These are phyloP conservation scores for Trachurus trachurus DNA, from an alignment of 2,797 vertebrate genomes.

Conservation along the genomic window DNA sequence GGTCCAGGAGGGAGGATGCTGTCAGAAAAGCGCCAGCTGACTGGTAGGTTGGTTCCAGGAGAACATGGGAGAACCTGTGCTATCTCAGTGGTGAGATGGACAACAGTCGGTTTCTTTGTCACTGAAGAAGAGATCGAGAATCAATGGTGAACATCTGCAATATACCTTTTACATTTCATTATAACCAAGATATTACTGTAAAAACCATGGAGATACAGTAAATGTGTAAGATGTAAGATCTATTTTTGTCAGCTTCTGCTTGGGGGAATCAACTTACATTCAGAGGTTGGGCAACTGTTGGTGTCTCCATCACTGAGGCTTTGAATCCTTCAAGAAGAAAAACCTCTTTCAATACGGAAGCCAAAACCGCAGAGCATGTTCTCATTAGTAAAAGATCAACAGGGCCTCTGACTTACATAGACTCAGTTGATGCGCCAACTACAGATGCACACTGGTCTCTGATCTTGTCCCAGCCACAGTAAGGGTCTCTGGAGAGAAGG, in stretches of 20 bases:
- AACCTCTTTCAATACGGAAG: neutral
- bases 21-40: constrained; percentile 31
- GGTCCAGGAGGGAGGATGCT: constrained; percentile 8
- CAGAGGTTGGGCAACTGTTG: constrained; percentile 9
- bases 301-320: constrained; percentile 42
- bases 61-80: constrained; percentile 50
- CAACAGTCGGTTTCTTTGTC: neutral
- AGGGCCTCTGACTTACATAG: constrained; percentile 28
- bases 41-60: constrained; percentile 35
- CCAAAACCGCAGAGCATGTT: neutral
- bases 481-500: constrained; percentile 51
- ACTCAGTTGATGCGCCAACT: neutral
- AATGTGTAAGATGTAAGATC: neutral
- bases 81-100: neutral
- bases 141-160: no score
- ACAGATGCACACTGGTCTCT: constrained; percentile 29
- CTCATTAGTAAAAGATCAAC: neutral
- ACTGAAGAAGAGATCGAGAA: constrained; percentile 9
- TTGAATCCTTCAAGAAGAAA: constrained; percentile 31
- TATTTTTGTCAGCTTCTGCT: neutral
- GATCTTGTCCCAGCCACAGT: constrained; percentile 51
- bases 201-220: neutral
- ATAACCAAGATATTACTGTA: neutral
- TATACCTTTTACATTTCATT: neutral
- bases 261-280: constrained; percentile 21